Evolutionary conservation across 2,888 invertebrate genomes (phyloP).

Genomic region (Agonum fuliginosum): DNA sequence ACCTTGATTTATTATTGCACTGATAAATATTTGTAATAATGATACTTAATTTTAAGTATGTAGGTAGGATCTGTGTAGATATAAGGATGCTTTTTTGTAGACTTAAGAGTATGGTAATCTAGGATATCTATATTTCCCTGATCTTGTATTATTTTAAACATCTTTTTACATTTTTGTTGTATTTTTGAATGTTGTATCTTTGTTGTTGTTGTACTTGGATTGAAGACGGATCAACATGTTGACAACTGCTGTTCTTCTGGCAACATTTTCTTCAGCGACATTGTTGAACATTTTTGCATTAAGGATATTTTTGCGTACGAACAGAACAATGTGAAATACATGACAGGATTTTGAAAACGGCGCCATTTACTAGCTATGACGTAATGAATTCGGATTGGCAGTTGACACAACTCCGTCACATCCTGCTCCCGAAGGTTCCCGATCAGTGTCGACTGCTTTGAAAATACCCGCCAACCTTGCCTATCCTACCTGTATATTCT

Average conservation of each 20-base stretch:
- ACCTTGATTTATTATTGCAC: constrained; percentile 12
- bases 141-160: background rate
- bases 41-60: constrained; percentile 12
- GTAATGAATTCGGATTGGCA: background rate
- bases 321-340: background rate
- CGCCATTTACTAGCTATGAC: constrained; percentile 26
- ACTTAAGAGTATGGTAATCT: constrained; percentile 11
- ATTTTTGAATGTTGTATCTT: constrained; percentile 8
- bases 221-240: constrained; percentile 28
- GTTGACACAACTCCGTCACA: constrained; percentile 45
- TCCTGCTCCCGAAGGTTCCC: constrained; percentile 18
- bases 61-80: constrained; percentile 30
- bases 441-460: constrained; percentile 38
- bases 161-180: constrained; percentile 7
- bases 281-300: constrained; percentile 26
- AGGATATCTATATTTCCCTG: constrained; percentile 8
- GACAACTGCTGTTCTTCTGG: constrained; percentile 42
- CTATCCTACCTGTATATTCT: constrained; percentile 52
- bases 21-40: constrained; percentile 4
- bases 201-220: constrained; percentile 17
- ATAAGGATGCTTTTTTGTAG: constrained; percentile 31
- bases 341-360: constrained; percentile 30
- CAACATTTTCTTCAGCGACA: constrained; percentile 32
- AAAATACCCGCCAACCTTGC: constrained; percentile 22
- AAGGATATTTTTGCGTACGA: no score